Percentiles rank a stretch among this genome's conserved stretches.
phyloP scores from a whole-genome alignment of 1,140 invertebrate genomes.

The Leptopilina clavipes region DNA sequence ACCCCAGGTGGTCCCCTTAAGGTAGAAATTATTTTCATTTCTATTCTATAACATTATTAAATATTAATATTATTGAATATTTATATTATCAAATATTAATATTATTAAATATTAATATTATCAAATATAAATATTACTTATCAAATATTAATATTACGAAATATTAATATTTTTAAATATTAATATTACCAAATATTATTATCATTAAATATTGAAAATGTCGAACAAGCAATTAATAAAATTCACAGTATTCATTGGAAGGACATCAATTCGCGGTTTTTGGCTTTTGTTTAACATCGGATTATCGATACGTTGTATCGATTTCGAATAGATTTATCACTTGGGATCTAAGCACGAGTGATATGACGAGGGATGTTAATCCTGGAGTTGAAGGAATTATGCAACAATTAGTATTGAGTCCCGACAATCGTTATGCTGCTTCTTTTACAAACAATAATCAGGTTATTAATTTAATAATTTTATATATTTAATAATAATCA shows the following conservation, averaged over 20 bases:
- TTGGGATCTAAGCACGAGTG: constrained; percentile 96
- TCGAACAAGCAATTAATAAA: neutral
- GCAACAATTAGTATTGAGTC: constrained; percentile 94
- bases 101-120: no score
- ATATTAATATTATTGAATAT: no score
- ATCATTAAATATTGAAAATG: no score
- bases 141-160: no score
- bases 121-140: no score
- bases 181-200: no score
- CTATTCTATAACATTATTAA: no score
- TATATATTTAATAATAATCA: no score
- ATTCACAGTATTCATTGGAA: constrained; percentile 92
- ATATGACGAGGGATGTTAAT: constrained; percentile 92
- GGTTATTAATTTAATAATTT: constrained; percentile 69
- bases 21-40: constrained; percentile 70
- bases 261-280: constrained; percentile 98
- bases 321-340: constrained; percentile 98
- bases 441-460: constrained; percentile 98
- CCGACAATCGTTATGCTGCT: constrained; percentile 97
- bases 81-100: no score
- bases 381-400: constrained; percentile 96
- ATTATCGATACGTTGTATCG: constrained; percentile 95
- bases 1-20: constrained; percentile 98
- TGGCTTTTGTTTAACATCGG: constrained; percentile 92
- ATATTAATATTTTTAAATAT: no score